These are phyloP conservation scores for Trachelipus rathkii DNA, from an alignment of 1,140 invertebrate genomes.

Conservation along the genomic window DNA sequence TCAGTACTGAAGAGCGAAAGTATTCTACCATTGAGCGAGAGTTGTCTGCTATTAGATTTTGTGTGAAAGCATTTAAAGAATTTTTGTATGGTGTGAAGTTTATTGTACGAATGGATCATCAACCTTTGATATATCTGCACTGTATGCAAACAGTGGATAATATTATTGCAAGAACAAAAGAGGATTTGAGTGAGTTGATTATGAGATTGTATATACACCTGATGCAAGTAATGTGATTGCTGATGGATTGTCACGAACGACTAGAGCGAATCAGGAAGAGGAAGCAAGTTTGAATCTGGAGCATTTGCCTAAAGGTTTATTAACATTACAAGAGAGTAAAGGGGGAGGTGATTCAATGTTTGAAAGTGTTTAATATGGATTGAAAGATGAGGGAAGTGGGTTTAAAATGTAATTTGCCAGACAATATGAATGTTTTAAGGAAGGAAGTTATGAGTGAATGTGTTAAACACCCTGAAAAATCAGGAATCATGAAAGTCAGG, in stretches of 20 bases:
- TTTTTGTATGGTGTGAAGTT: conserved; percentile 10
- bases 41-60: not conserved
- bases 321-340: no score
- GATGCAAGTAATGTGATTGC: conserved; percentile 16
- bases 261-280: not conserved
- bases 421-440: not conserved
- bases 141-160: not conserved
- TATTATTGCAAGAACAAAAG: not conserved
- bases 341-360: conserved; percentile 18
- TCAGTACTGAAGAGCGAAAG: not conserved
- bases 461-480: not conserved
- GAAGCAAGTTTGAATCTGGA: no score
- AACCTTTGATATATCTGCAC: conserved; percentile 8
- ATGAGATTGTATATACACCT: not conserved
- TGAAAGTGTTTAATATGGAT: not conserved
- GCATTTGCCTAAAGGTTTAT: no score
- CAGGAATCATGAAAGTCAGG: not conserved
- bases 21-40: conserved; percentile 17
- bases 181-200: conserved; percentile 18
- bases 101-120: not conserved
- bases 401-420: not conserved
- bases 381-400: not conserved
- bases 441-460: not conserved
- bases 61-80: conserved; percentile 1
- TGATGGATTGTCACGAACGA: not conserved